phyloP scores from a whole-genome alignment of 2,888 invertebrate species.

The Drosophila nr. perissopoda region DNA sequence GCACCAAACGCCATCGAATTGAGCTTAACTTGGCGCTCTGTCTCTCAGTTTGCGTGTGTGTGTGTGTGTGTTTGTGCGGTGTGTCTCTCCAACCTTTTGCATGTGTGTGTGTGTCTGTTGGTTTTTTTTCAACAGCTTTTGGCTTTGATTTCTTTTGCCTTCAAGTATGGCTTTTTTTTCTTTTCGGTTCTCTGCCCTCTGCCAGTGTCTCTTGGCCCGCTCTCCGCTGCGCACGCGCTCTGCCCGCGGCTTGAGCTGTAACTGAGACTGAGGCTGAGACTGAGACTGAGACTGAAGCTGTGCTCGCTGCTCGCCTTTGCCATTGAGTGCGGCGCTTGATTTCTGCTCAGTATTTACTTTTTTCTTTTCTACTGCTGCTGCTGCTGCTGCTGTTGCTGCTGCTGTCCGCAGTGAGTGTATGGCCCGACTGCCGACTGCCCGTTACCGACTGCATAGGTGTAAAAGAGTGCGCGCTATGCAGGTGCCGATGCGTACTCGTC shows the following conservation, averaged over 20 bases:
- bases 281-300: slow-evolving; percentile 34
- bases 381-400: slow-evolving; percentile 15
- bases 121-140: slow-evolving; percentile 65
- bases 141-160: slow-evolving; percentile 74
- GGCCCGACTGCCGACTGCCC: slow-evolving; percentile 46
- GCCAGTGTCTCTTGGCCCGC: slow-evolving; percentile 31
- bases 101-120: slow-evolving; percentile 28
- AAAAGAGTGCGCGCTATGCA: slow-evolving; percentile 77
- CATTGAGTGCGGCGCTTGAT: slow-evolving; percentile 69
- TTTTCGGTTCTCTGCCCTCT: slow-evolving; percentile 36
- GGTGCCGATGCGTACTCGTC: slow-evolving; percentile 72
- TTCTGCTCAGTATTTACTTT: slow-evolving; percentile 48
- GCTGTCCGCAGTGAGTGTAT: slow-evolving; percentile 45
- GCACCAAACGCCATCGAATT: slow-evolving; percentile 79
- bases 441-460: slow-evolving; percentile 70
- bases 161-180: slow-evolving; percentile 40
- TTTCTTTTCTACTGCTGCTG: slow-evolving; percentile 18
- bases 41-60: slow-evolving; percentile 43
- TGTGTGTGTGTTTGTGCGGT: slow-evolving; percentile 13
- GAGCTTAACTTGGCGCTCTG: slow-evolving; percentile 65
- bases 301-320: slow-evolving; percentile 41
- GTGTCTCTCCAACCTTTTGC: slow-evolving; percentile 28
- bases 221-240: slow-evolving; percentile 67
- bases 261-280: slow-evolving; percentile 41
- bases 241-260: slow-evolving; percentile 42